Percentiles rank a stretch among this genome's conserved stretches.
These are phyloP conservation scores for Gobio gobio DNA, from an alignment of 2,113 vertebrate genomes.

Conservation along the genomic window DNA sequence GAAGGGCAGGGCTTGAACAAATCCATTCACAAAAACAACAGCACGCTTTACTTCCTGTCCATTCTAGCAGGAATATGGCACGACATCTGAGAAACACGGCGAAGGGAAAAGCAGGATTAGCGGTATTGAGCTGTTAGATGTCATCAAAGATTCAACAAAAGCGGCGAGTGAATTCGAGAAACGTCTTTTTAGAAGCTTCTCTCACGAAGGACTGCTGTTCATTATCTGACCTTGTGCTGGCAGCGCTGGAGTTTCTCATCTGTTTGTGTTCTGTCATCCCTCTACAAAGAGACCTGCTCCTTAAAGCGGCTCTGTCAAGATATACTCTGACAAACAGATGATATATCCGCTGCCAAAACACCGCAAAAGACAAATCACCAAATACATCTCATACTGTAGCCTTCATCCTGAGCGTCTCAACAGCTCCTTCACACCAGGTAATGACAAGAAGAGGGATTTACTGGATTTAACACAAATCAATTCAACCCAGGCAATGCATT, in stretches of 20 bases:
- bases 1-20: neutral
- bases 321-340: neutral
- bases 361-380: neutral
- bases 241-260: neutral
- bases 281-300: constrained; percentile 11
- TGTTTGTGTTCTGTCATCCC: neutral
- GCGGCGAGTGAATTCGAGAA: constrained; percentile 11
- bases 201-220: constrained; percentile 7
- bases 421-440: neutral
- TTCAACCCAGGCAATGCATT: neutral
- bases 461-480: neutral
- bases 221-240: neutral
- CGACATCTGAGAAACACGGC: neutral
- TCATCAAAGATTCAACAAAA: constrained; percentile 3
- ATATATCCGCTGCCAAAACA: neutral
- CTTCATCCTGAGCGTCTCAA: neutral
- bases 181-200: neutral
- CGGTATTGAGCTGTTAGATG: neutral
- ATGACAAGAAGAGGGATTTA: neutral
- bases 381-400: neutral
- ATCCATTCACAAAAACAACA: neutral
- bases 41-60: neutral
- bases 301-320: constrained; percentile 2
- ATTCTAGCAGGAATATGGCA: constrained; percentile 7
- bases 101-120: neutral